phyloP scores from a whole-genome alignment of 2,888 invertebrate species.

The Scaeva pyrastri region DNA sequence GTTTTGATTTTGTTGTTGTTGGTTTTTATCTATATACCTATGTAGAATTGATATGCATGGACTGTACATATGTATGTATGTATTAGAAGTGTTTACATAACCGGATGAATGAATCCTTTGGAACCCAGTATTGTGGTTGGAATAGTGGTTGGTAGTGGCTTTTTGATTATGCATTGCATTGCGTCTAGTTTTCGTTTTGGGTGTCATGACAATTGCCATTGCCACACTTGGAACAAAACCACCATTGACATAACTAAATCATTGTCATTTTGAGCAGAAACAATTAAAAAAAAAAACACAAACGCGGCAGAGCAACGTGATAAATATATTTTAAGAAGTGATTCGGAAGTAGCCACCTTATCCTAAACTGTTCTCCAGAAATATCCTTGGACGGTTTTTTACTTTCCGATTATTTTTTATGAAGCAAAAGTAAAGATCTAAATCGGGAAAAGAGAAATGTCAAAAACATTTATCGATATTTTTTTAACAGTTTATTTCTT shows the following conservation, averaged over 20 bases:
- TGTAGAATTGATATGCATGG: too few relatives aligned
- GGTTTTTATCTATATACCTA: not conserved
- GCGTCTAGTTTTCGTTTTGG: conserved; percentile 1
- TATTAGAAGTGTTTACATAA: conserved; percentile 46
- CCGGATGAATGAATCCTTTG: conserved; percentile 46
- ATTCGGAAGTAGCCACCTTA: too few relatives aligned
- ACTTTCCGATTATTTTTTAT: too few relatives aligned
- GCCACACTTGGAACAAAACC: not conserved
- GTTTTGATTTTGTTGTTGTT: not conserved
- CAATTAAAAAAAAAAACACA: not conserved
- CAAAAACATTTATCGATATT: too few relatives aligned
- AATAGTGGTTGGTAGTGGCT: conserved; percentile 8
- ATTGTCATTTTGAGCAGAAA: not conserved
- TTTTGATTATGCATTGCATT: conserved; percentile 53
- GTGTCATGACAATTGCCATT: not conserved
- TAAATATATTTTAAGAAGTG: not conserved
- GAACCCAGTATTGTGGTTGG: conserved; percentile 1
- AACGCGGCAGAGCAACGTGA: not conserved
- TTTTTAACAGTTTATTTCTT: too few relatives aligned
- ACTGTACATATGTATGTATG: not conserved
- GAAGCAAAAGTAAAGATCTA: too few relatives aligned
- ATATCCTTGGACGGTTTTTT: too few relatives aligned
- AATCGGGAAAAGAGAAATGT: too few relatives aligned
- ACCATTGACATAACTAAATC: not conserved
- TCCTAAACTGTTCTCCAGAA: too few relatives aligned